A percentile compares a stretch with the other conserved stretches of the same genome.
phyloP scores from a whole-genome alignment of 2,797 vertebrate genomes.

The Fundulus diaphanus region DNA sequence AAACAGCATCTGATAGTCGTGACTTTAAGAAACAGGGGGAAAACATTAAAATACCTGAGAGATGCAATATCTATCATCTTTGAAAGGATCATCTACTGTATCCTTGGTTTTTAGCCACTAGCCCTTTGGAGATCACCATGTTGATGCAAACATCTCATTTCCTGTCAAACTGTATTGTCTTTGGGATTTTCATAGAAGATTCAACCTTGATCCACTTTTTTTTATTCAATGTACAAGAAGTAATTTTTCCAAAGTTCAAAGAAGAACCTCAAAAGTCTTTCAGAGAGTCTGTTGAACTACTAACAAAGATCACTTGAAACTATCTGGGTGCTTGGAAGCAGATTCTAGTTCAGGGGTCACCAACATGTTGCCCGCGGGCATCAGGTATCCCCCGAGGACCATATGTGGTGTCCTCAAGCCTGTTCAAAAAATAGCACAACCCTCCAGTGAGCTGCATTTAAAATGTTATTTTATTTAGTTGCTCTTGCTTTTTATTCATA shows the following conservation, averaged over 20 bases:
- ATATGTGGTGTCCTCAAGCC: too few species aligned
- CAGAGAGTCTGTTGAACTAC: background rate
- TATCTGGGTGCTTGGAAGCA: background rate
- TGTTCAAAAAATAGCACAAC: too few species aligned
- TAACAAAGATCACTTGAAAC: background rate
- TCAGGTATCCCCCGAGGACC: too few species aligned
- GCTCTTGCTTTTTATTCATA: too few species aligned
- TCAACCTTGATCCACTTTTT: background rate
- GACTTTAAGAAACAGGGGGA: background rate
- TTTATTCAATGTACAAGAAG: background rate
- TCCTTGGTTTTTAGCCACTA: too few species aligned
- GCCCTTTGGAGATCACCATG: background rate
- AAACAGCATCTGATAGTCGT: too few species aligned
- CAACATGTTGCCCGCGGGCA: too few species aligned
- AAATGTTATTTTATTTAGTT: too few species aligned
- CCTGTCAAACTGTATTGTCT: background rate
- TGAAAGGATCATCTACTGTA: too few species aligned
- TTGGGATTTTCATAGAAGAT: background rate
- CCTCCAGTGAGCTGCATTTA: too few species aligned
- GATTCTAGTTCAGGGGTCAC: too few species aligned
- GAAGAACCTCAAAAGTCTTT: background rate
- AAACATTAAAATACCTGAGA: background rate
- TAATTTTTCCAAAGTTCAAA: background rate
- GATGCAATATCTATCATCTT: background rate
- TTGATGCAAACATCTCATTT: background rate